Evolutionary conservation across 2,888 invertebrate species (phyloP), one percentile per base, ranked within the genome.

Genomic region (Minunthozetes semirufus): DNA sequence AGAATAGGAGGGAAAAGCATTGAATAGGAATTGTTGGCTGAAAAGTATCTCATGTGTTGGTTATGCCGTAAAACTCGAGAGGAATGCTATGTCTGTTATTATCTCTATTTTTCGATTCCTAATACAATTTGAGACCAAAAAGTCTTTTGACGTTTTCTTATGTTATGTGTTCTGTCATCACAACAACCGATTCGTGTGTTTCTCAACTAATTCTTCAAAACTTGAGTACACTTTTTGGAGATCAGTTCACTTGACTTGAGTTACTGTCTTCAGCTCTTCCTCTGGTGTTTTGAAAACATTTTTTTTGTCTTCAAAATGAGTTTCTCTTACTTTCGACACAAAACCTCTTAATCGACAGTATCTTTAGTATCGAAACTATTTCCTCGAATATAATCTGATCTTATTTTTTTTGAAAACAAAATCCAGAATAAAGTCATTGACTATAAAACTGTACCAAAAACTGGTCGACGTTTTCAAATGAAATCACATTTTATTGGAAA

Each of bases 151-250:
- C 22, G n/a, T 19, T 56, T 56, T 15, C 27, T 4, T 53, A 19
- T 56, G 56, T 56, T 56, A n/a, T 56, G 27, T 8, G 56, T 56
- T 56, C 56, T 56, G 56, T 56, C 56, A 56, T 4, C 56, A 56
- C 56, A 56, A 56, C 56, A 56, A 56, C 56, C 27, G 56, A 56
- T 56, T 56, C 56, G 53, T 53, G 53, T 53, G 53, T 53, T 19
- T 53, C 22, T 22, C 25, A 22, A 22, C 22, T 22, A 56, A 56
- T 56, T 19, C 56, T 56, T 56, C 6, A 56, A 56, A 56, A 56
- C 19, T 5, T 1, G 22, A 11, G 8, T 53, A 19, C 22, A 53
- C 22, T n/a, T 53, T 25, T 56, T 56, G 22, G 6, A 19, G 19
- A 53, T 19, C 33, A 33, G 33, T 33, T 33, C 33, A 33, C 5